Percentiles rank a stretch among this genome's conserved stretches.
Evolutionary conservation across 2,888 invertebrate genomes (phyloP).

Genomic region (Crioceris asparagi): DNA sequence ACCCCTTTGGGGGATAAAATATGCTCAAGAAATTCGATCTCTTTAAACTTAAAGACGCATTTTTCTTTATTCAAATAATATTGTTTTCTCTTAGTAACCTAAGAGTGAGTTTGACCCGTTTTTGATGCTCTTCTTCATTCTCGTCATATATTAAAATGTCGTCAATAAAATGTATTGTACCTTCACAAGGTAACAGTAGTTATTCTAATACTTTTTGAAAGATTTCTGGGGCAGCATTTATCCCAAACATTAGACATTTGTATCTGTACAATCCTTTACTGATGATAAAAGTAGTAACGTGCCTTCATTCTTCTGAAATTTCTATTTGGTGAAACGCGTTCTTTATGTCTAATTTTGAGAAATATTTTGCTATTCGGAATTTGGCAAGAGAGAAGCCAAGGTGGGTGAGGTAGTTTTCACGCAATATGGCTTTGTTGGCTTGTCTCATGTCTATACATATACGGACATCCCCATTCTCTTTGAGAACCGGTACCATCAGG

Average conservation of each 20-base stretch:
- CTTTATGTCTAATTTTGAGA: constrained; percentile 12
- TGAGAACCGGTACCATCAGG: constrained; percentile 8
- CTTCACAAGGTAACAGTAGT: neutral
- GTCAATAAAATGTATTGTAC: constrained; percentile 5
- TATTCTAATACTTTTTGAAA: constrained; percentile 8
- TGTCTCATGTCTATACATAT: constrained; percentile 12
- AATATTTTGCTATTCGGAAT: constrained; percentile 8
- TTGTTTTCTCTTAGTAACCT: constrained; percentile 1
- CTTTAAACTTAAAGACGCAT: constrained; percentile 18
- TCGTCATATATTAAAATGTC: constrained; percentile 8
- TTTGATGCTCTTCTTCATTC: constrained; percentile 4
- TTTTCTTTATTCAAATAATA: constrained; percentile 17
- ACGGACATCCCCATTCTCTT: constrained; percentile 9
- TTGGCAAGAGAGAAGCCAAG: constrained; percentile 6
- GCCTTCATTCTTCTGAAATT: constrained; percentile 10
- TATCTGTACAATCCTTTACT: constrained; percentile 11
- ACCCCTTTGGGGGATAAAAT: constrained; percentile 6
- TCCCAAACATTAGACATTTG: constrained; percentile 13
- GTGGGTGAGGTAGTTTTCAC: constrained; percentile 12
- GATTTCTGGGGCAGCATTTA: constrained; percentile 7
- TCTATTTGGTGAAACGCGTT: constrained; percentile 15
- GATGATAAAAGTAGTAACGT: constrained; percentile 16
- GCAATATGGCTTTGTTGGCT: constrained; percentile 10
- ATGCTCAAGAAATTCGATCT: constrained; percentile 14
- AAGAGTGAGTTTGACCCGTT: neutral